Evolutionary conservation across 2,113 vertebrate genomes (phyloP), one percentile per base, ranked within the genome.

Genomic region (Daubentonia madagascariensis): DNA sequence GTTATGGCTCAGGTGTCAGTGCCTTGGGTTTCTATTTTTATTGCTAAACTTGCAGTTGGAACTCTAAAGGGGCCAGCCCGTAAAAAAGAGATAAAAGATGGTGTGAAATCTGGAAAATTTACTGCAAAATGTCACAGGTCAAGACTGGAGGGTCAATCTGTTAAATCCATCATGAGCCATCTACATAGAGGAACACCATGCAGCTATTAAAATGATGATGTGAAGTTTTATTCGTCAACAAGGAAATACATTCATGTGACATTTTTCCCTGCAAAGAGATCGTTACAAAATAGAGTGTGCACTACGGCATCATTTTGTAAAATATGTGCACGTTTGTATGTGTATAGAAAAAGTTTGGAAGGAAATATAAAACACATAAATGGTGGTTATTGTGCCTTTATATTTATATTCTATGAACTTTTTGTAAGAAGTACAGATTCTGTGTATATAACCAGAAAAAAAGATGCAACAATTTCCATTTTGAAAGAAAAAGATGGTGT

Each of bases 21-120:
- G 97, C 96, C 40, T 97, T 91, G 30, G 86, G 97, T 91, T 98
- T 98, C 98, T 98, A 98, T 99, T 98, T 98, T 97, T 97, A 98
- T 89, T 96, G 81, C 75, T 86, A 97, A 98, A 96, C 97, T 96
- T 98, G 95, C 72, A 96, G 3, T 91, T 95, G 97, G 97, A 92
- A 96, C 88, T 96, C 89, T 97, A 97, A 97, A 96, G 98, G 97
- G 88, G 89, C 94, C 79, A 59, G 43, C 22, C 50, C 70, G 93
- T 89, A 86, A 85, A 65, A 90, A 86, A 79, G 92, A 91, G 72
- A 91, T 50, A 59, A 97, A 86, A 96, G 92, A 83, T 63, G 84
- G 10, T 72, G 92, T 94, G 91, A 75, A 96, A 78, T 89, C 79
- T 70, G 75, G 9, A 96, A 92, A 76, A 54, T 67, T 85, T 97